phyloP scores from a whole-genome alignment of 2,113 vertebrate species.

The Sclerurus mexicanus region DNA sequence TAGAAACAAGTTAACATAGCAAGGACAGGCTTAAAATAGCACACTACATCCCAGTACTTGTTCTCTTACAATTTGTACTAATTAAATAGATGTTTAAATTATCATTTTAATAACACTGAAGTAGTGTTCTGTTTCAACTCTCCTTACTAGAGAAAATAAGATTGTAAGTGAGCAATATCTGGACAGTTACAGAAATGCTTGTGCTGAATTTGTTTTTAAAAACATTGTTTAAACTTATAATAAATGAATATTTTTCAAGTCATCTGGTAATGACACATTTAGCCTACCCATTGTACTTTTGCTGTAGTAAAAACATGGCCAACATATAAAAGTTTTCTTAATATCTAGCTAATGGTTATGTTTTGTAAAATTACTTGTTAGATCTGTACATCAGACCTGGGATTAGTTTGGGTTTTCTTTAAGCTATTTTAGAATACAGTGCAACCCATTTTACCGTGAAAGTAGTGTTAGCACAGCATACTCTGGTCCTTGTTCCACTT shows the following conservation, averaged over 20 bases:
- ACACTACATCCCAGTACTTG: not conserved
- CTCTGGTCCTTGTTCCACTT: not conserved
- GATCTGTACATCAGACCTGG: not conserved
- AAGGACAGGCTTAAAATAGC: slow-evolving; percentile 9
- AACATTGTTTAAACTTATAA: not conserved
- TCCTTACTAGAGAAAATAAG: not conserved
- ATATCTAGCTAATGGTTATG: not conserved
- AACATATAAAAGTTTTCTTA: not conserved
- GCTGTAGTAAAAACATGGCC: not conserved
- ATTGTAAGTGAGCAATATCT: not conserved
- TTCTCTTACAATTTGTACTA: not conserved
- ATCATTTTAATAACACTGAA: not conserved
- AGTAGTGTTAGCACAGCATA: not conserved
- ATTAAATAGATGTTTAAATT: not conserved
- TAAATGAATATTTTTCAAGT: not conserved
- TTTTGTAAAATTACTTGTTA: not conserved
- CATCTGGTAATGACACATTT: not conserved
- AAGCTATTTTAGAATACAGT: not conserved
- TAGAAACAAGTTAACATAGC: not conserved
- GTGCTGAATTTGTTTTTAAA: not conserved
- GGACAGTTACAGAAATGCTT: not conserved
- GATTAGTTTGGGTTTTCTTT: not conserved
- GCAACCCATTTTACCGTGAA: not conserved
- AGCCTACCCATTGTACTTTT: not conserved
- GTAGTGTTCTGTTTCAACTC: not conserved